Conservation (phyloP, 2,888 invertebrate species). For the Caenorhabditis japonica region DNA sequence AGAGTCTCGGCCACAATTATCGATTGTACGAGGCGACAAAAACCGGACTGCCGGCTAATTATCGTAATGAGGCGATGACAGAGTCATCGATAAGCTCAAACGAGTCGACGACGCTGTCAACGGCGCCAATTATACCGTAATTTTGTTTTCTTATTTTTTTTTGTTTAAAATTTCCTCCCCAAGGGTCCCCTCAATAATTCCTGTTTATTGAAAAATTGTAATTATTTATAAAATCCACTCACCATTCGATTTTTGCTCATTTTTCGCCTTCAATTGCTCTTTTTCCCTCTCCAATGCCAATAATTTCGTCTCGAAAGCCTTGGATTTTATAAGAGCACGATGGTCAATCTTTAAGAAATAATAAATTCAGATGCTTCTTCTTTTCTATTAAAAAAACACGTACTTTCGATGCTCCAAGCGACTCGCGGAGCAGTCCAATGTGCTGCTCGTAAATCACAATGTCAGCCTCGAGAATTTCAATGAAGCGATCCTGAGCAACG, state of each 20-base stretch:
- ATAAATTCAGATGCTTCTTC: background rate
- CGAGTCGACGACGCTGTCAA: constrained; percentile 24
- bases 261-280: too few relatives aligned
- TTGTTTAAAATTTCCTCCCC: constrained; percentile 6
- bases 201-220: constrained; percentile 1
- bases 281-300: constrained; percentile 74
- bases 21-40: constrained; percentile 46
- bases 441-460: constrained; percentile 75
- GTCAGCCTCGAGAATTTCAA: constrained; percentile 73
- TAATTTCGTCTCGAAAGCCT: constrained; percentile 75
- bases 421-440: constrained; percentile 74
- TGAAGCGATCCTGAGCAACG: constrained; percentile 70
- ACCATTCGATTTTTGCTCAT: constrained; percentile 69
- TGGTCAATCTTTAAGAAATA: constrained; percentile 64
- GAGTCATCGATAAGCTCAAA: constrained; percentile 11
- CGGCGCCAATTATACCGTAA: constrained; percentile 21
- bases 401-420: constrained; percentile 72
- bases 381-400: background rate
- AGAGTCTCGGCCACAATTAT: constrained; percentile 36
- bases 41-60: constrained; percentile 35
- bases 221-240: constrained; percentile 15
- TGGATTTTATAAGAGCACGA: constrained; percentile 73
- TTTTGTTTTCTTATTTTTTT: too few relatives aligned
- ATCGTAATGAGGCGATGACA: constrained; percentile 43
- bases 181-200: too few relatives aligned